These are phyloP conservation scores for Acheta domesticus DNA, from an alignment of 2,888 invertebrate genomes.

Conservation along the genomic window DNA sequence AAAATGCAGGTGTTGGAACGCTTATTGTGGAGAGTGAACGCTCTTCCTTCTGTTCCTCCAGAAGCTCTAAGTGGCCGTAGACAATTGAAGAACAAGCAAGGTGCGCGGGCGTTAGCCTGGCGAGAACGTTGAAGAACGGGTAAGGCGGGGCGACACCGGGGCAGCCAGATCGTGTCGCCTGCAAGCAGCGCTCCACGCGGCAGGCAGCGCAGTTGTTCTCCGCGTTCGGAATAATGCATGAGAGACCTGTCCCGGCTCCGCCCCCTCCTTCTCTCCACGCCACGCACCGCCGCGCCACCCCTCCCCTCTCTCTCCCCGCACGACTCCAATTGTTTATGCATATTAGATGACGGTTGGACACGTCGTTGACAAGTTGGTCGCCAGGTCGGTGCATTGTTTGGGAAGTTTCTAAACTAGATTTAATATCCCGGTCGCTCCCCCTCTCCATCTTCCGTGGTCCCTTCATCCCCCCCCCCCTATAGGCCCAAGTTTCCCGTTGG, in stretches of 20 bases:
- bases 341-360: conserved; percentile 18
- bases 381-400: not conserved
- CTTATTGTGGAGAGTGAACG: no score
- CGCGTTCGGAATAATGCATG: not conserved
- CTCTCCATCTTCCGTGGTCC: no score
- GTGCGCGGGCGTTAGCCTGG: no score
- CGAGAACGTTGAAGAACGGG: no score
- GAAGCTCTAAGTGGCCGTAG: no score
- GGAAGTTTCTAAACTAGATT: conserved; percentile 18
- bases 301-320: no score
- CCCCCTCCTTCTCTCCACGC: not conserved
- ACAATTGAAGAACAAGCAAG: no score
- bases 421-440: not conserved
- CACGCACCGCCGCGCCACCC: not conserved
- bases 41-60: no score
- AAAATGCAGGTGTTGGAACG: no score
- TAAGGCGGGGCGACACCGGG: no score
- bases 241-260: not conserved
- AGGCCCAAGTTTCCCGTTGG: not conserved
- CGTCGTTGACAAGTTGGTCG: conserved; percentile 18
- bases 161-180: no score
- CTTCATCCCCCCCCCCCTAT: not conserved
- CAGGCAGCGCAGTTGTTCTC: not conserved
- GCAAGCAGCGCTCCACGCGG: not conserved
- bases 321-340: not conserved